A percentile compares a stretch with the other conserved stretches of the same genome.
These are phyloP conservation scores for Pungitius pungitius DNA, from an alignment of 2,113 vertebrate species.

Conservation along the genomic window DNA sequence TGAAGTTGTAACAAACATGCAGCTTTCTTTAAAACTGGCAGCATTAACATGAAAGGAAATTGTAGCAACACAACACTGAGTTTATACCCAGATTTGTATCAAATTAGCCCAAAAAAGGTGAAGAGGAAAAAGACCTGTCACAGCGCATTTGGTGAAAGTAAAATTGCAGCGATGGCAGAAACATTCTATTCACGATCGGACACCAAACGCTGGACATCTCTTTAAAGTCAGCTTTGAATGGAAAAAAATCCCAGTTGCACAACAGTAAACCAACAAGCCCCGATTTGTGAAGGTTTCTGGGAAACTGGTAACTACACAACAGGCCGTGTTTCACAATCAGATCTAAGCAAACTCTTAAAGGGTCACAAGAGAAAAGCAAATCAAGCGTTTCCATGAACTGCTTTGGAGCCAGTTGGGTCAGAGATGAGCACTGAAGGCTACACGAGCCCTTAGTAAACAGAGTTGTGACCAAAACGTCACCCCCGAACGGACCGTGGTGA, in stretches of 20 bases:
- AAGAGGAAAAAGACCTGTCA: constrained; percentile 20
- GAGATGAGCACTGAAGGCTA: neutral
- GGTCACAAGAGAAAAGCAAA: neutral
- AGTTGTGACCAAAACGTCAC: neutral
- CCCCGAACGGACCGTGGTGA: too few relatives aligned
- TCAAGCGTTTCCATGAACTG: neutral
- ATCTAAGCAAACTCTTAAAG: neutral
- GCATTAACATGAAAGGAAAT: constrained; percentile 17
- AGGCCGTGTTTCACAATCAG: neutral
- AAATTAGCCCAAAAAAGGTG: constrained; percentile 39
- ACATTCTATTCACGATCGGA: constrained; percentile 8
- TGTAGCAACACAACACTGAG: constrained; percentile 30
- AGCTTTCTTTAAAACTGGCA: neutral
- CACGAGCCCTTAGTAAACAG: too few relatives aligned
- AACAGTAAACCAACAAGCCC: constrained; percentile 3
- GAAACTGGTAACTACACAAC: constrained; percentile 21
- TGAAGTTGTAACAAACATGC: neutral
- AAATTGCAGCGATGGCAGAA: constrained; percentile 33
- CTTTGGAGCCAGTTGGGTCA: neutral
- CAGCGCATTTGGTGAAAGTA: constrained; percentile 46
- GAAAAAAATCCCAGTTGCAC: constrained; percentile 7
- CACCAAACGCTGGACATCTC: constrained; percentile 1
- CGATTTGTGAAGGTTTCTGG: constrained; percentile 31
- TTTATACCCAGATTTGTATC: constrained; percentile 33
- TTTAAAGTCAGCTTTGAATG: constrained; percentile 2